phyloP scores from a whole-genome alignment of 2,113 vertebrate species.

The Siniperca knerii region DNA sequence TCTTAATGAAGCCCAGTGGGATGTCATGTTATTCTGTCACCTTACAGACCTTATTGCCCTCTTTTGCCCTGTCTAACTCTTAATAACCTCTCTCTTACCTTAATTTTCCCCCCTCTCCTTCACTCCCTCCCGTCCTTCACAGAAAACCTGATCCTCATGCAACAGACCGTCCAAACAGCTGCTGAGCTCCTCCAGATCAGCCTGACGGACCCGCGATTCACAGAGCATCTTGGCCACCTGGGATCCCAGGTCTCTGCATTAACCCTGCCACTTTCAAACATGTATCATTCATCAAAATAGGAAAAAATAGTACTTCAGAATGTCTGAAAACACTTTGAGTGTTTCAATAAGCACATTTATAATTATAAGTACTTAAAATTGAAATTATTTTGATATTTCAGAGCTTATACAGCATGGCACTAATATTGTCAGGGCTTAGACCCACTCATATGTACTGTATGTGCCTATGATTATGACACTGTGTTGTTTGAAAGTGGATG shows the following conservation, averaged over 20 bases:
- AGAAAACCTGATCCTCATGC: constrained; percentile 76
- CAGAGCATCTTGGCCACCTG: constrained; percentile 55
- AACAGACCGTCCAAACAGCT: constrained; percentile 54
- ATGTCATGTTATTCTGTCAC: constrained; percentile 75
- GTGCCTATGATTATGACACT: not conserved
- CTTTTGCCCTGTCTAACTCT: constrained; percentile 42
- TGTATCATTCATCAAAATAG: constrained; percentile 1
- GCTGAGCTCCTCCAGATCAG: constrained; percentile 59
- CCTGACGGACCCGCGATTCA: constrained; percentile 58
- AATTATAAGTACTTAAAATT: not conserved
- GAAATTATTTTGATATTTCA: not conserved
- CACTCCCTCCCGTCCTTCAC: constrained; percentile 42
- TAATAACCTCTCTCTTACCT: constrained; percentile 43
- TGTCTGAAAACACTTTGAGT: not conserved
- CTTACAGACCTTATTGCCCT: constrained; percentile 50
- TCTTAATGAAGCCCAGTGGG: constrained; percentile 78
- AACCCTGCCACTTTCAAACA: not conserved
- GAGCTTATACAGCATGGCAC: too few species aligned
- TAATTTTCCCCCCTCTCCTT: constrained; percentile 7
- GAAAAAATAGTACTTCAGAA: not conserved
- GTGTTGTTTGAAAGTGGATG: not conserved
- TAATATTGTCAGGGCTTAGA: not conserved
- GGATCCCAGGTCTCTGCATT: constrained; percentile 71
- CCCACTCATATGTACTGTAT: not conserved
- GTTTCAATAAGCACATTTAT: not conserved